Evolutionary conservation across 2,113 vertebrate genomes (phyloP), one percentile per base, ranked within the genome.

Genomic region (Helogale parvula): DNA sequence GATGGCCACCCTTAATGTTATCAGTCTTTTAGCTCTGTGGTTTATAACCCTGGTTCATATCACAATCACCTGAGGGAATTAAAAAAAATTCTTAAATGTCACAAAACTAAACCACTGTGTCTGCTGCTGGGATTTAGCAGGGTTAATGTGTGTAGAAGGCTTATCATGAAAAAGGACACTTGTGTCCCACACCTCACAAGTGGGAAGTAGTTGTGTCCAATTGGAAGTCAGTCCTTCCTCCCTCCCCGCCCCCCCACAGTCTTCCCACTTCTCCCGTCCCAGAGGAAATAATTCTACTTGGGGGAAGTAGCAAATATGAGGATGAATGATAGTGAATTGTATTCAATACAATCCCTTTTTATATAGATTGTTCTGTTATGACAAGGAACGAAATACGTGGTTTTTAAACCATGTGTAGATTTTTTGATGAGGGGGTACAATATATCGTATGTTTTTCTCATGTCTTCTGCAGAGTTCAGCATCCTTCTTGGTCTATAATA

Each of bases 331-430:
- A 33, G 33, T 83, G 27, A 50, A 82, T 81, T 92, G 45, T 74
- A 74, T 92, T 82, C 33, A 66, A 2, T 29, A 52, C 38, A 88
- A 71, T 54, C 5, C 31, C 38, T 89, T 85, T 65, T 47, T 31
- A 68, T 63, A 9, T 38, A 91, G 60, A 63, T 93, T 14, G 29
- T 95, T 88, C n/a, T 91, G 15, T 72, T 77, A 25, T 66, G 72
- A 90, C 17, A 35, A 76, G 57, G 45, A 50, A 82, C 79, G 45
- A 84, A 90, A 33, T 74, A 54, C 19, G 5, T 65, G 16, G 29
- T 88, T 77, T 81, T 14, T 93, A 31, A 88, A 69, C 6, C 65
- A 92, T 16, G 9, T 45, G 16, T 41, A 57, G 41, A 47, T 52
- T 72, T 17, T 65, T 74, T 19, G 50, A 38, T 31, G 63, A 63